Evolutionary conservation across 2,888 invertebrate genomes (phyloP).

Genomic region (Eupithecia exiguata): DNA sequence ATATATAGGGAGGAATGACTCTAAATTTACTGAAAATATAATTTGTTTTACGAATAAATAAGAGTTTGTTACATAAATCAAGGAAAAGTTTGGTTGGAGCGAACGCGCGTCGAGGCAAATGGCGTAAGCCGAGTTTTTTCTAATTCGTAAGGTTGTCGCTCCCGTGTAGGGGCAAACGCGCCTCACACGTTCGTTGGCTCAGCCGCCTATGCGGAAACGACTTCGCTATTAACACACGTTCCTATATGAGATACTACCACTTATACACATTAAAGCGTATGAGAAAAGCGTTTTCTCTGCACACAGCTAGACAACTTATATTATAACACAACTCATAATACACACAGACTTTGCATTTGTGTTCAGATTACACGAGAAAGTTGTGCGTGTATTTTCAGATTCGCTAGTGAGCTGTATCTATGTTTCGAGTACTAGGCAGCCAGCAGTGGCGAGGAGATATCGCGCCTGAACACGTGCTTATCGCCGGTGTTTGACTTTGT

Average conservation of each 20-base stretch:
- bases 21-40: not conserved
- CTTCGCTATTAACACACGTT: slow-evolving; percentile 82
- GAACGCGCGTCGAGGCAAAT: slow-evolving; percentile 55
- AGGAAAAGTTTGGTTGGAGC: slow-evolving; percentile 47
- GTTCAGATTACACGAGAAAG: slow-evolving; percentile 69
- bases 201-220: slow-evolving; percentile 82
- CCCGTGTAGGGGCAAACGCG: slow-evolving; percentile 74
- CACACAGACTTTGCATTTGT: slow-evolving; percentile 65
- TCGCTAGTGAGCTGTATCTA: slow-evolving; percentile 76
- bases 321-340: slow-evolving; percentile 45
- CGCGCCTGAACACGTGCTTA: slow-evolving; percentile 51
- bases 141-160: slow-evolving; percentile 82
- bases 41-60: no score
- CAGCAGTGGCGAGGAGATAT: slow-evolving; percentile 57
- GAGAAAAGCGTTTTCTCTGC: slow-evolving; percentile 74
- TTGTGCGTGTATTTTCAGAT: slow-evolving; percentile 67
- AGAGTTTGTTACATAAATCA: not conserved
- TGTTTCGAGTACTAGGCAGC: slow-evolving; percentile 71
- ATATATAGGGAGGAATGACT: not conserved
- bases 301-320: slow-evolving; percentile 54
- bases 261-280: slow-evolving; percentile 66
- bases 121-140: slow-evolving; percentile 74
- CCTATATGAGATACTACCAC: slow-evolving; percentile 81
- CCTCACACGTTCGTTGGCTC: slow-evolving; percentile 74
- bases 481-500: slow-evolving; percentile 50